These are phyloP conservation scores for Anseranas semipalmata DNA, from an alignment of 2,113 vertebrate species.

Conservation along the genomic window DNA sequence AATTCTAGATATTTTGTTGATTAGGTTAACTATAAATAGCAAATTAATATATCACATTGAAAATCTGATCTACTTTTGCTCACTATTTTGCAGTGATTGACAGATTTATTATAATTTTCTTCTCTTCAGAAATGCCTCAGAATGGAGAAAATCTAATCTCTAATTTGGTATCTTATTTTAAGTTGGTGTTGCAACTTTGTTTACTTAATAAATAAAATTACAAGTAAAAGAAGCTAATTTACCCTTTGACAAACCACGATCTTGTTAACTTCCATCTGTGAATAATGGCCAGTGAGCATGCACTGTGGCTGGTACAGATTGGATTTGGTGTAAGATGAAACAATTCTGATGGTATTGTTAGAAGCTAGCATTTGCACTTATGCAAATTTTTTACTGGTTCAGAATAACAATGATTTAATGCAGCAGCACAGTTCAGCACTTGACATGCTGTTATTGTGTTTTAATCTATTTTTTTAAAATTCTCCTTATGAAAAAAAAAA, in stretches of 20 bases:
- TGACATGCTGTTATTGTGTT: conserved; percentile 5
- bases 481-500: neutral
- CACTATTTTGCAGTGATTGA: conserved; percentile 18
- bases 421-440: conserved; percentile 27
- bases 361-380: conserved; percentile 54
- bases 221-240: neutral
- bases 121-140: conserved; percentile 4
- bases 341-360: conserved; percentile 42
- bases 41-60: neutral
- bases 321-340: conserved; percentile 2
- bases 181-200: neutral
- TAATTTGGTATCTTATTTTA: neutral
- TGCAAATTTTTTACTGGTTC: conserved; percentile 65
- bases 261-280: neutral
- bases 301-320: neutral
- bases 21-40: neutral
- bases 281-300: neutral
- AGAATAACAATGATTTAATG: conserved; percentile 65
- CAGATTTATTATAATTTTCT: conserved; percentile 1
- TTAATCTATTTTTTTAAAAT: neutral
- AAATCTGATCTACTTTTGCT: neutral
- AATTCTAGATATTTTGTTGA: neutral
- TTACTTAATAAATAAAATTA: neutral
- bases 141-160: neutral
- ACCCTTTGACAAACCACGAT: neutral